Base-by-base conservation (phyloP, 2,797 vertebrate genomes). In the Microctenopoma stevenorrisi region DNA sequence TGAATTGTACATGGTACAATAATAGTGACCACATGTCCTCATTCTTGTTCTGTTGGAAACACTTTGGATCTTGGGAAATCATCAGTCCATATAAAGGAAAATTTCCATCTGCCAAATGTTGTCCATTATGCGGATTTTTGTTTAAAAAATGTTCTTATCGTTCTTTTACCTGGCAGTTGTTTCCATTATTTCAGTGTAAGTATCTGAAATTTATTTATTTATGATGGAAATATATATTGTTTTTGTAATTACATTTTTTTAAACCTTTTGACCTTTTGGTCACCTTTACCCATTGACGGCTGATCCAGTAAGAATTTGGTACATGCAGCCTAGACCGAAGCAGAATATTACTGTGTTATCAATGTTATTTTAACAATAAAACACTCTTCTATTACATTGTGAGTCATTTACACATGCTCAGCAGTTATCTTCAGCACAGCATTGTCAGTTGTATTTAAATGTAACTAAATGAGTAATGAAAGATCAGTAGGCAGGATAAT, bases 351-450 rank as follows among this genome's bases (percentile, higher is more conserved):
- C 87, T 81, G 89, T 94, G 91, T 93, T 92, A 92, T 94, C 87
- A 88, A 91, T 93, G 91, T 93, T 94, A 92, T 93, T 94, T 94
- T 93, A 92, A 93, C 90, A 94, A 93, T 93, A 93, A 94, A 94
- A 92, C 86, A 85, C 86, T 89, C 87, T 84, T 90, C 80, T 89
- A 86, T 86, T 86, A 60, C 75, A 90, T 79, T 88, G 81, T 81
- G 68, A 70, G 53, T 80, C 30, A 14, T 42, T 60, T 40, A 44
- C 30, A 73, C 40, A 66, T 44, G 12, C 2, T 82, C 52, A 57
- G 47, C 75, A 28, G 5, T 5, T 51, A 43, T 42, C 0, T 46
- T 22, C 3, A 35, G 1, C 38, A 14, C 12, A 16, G 55, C 3
- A 14, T 54, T 2, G 3, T 42, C 5, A 44, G 14, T n/a, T 16